A percentile compares a stretch with the other conserved stretches of the same genome.
Evolutionary conservation across 2,888 invertebrate genomes (phyloP).

Genomic region (Argyra leucocephala): DNA sequence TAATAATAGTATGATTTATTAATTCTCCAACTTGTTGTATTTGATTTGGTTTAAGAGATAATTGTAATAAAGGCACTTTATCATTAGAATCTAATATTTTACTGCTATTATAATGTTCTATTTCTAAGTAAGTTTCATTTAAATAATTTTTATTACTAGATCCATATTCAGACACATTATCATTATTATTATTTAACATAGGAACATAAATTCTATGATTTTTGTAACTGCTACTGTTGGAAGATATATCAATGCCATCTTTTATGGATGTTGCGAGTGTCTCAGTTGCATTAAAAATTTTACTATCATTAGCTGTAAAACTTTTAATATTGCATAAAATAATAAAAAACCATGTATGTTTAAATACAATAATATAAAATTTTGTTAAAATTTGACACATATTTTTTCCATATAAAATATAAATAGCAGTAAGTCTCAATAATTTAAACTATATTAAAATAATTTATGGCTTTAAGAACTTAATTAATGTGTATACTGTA

Average conservation of each 20-base stretch:
- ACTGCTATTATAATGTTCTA: not conserved
- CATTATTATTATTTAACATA: not conserved
- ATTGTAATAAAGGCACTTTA: slow-evolving; percentile 3
- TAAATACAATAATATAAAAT: not conserved
- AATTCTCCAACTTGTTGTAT: not conserved
- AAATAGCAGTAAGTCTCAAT: not conserved
- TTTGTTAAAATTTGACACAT: not conserved
- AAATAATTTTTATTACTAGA: not conserved
- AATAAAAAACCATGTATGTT: not conserved
- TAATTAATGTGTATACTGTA: not conserved
- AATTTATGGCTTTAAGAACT: not conserved
- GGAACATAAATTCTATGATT: not conserved
- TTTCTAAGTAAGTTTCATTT: not conserved
- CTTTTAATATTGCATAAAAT: not conserved
- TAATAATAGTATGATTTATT: not conserved
- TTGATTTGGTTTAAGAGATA: not conserved
- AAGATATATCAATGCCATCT: not conserved
- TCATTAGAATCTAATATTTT: not conserved
- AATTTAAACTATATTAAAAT: not conserved
- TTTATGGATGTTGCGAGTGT: not conserved
- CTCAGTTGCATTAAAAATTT: not conserved
- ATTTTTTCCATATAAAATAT: not conserved
- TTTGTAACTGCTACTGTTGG: not conserved
- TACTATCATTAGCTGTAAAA: not conserved
- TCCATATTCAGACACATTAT: not conserved